Evolutionary conservation across 2,797 vertebrate species (phyloP), one percentile per base, ranked within the genome.

Genomic region (Pygocentrus nattereri): DNA sequence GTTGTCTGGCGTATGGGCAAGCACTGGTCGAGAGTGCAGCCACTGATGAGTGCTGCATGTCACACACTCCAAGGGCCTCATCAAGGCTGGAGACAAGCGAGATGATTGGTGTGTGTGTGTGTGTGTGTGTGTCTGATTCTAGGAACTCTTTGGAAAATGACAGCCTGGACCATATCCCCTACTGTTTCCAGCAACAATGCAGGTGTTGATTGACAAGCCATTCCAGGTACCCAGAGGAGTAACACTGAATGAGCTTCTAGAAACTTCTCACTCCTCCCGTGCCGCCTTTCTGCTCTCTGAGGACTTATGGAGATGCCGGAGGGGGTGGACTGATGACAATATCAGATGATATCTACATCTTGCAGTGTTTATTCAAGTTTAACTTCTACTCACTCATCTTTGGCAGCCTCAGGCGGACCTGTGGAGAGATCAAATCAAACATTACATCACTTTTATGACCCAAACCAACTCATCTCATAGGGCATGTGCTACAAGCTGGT

Each of bases 301-400:
- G 8, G 6, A 34, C 56, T 52, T 12, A 19, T 25, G 0, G 25
- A 30, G 30, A 23, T 7, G 11, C 6, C 5, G 16, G 59, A 23
- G 25, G 0, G 21, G n/a, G 49, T 50, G 16, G 15, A 59, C 3
- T 38, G 30, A 30, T 4, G 30, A 30, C 44, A 16, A 50, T 18
- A 44, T 3, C 6, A 30, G 18, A 27, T 25, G 13, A 25, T 11
- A 4, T 25, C 13, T 61, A 30, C 25, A 2, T 62, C 21, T 5
- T 25, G 31, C 18, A 56, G 72, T 27, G 25, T 15, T 70, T 12
- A 62, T 50, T 27, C 6, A 21, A 23, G 34, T 58, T 71, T 54
- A 11, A 47, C 0, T 5, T 44, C 70, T 93, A 95, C 95, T 95
- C 89, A 95, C 95, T 81, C 88, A 86, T 94, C 93, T 90, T 95